Conservation (phyloP, 2,113 vertebrate species). For the Chionomys nivalis region DNA sequence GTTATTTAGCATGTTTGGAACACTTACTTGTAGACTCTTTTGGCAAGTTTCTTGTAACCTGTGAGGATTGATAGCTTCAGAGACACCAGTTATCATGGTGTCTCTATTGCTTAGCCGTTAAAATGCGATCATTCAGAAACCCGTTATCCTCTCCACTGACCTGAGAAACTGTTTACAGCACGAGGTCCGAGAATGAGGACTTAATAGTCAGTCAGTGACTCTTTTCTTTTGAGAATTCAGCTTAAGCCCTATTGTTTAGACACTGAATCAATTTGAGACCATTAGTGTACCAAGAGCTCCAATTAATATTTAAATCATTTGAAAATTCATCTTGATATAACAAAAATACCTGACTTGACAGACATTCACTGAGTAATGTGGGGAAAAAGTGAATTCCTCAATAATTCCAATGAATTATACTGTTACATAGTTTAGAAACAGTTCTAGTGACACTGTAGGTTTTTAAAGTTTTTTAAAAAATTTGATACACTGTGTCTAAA, state of each 20-base stretch:
- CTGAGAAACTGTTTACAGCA: constrained; percentile 11
- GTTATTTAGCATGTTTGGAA: neutral
- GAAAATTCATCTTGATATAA: neutral
- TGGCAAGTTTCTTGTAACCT: neutral
- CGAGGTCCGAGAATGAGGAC: neutral
- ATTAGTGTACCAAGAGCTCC: neutral
- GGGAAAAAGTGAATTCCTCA: neutral
- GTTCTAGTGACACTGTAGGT: neutral
- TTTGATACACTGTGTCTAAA: neutral
- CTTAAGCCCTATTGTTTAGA: neutral
- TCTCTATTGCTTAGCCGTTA: constrained; percentile 53
- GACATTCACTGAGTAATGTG: neutral
- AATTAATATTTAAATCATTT: neutral
- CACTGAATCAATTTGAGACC: neutral
- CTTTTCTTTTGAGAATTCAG: neutral
- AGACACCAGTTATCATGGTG: neutral
- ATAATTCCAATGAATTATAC: neutral
- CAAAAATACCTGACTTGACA: neutral
- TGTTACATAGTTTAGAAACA: neutral
- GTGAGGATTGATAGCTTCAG: neutral
- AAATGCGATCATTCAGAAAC: constrained; percentile 56
- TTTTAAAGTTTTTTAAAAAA: neutral
- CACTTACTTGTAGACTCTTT: constrained; percentile 21
- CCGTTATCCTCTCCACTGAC: constrained; percentile 10
- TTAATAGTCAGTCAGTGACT: neutral